Base-by-base conservation (phyloP, 1,140 invertebrate species). In the Drosophila chauvacae region DNA sequence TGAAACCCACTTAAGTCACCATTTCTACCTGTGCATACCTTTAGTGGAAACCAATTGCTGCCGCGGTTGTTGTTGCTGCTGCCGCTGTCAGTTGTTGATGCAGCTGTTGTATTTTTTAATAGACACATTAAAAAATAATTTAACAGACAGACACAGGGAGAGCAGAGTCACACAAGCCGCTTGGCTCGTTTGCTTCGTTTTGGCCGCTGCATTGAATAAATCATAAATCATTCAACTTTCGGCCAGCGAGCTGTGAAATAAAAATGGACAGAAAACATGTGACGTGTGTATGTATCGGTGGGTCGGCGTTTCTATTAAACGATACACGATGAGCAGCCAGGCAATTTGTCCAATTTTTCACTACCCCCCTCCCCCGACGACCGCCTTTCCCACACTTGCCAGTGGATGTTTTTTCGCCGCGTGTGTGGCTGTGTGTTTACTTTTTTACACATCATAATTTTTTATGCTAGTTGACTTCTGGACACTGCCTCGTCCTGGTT, bases 71-170 rank as follows among this genome's bases (percentile, higher is more conserved):
- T 39, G 75, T 51, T 57, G 45, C 42, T 47, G 37, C n/a, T 41
- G 51, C 35, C 30, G 39, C 41, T 66, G 56, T 71, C 70, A 77
- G 74, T 77, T 77, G 74, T 78, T 78, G 76, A 71, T 87, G 82
- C 82, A 86, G 83, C 75, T 83, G 84, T 88, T 86, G 83, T 84
- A 68, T 88, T 84, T 87, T 87, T 87, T 87, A 87, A 87, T 87
- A 87, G 84, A 87, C 80, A 82, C 85, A 87, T 87, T 87, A 87
- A 87, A 87, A 87, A 87, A 87, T 87, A 87, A 87, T 87, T 87
- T 88, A 87, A 88, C 84, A 77, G 68, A 73, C 76, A 82, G 74
- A 47, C 45, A 73, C 72, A 48, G 56, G 33, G 7, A 26, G 39
- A 30, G 20, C 4, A 20, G 45, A 41, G 39, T 73, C 72, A 74